These are phyloP conservation scores for Athalia rosae DNA, from an alignment of 2,888 invertebrate genomes.

Conservation along the genomic window DNA sequence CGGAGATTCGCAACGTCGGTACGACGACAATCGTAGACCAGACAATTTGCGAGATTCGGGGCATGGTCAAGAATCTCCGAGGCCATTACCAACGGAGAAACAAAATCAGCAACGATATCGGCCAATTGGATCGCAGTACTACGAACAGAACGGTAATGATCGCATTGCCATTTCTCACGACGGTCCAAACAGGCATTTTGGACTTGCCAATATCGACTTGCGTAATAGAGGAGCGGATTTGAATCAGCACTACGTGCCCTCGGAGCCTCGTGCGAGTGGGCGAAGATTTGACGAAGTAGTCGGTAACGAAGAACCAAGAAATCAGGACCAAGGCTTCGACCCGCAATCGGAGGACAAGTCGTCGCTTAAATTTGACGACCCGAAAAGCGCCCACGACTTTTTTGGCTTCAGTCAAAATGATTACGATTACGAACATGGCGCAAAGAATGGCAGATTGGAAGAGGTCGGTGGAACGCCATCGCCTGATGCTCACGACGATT, in stretches of 20 bases:
- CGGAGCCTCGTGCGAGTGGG: constrained; percentile 22
- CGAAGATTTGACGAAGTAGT: constrained; percentile 37
- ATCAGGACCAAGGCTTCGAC: neutral
- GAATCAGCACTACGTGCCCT: constrained; percentile 21
- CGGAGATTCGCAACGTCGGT: neutral
- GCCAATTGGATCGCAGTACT: constrained; percentile 23
- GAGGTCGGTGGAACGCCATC: neutral
- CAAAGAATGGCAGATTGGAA: neutral
- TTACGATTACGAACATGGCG: constrained; percentile 50
- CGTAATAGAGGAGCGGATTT: neutral
- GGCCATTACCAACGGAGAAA: neutral
- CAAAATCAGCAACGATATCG: constrained; percentile 4
- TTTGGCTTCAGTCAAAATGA: constrained; percentile 54
- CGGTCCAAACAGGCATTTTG: neutral
- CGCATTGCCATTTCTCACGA: neutral
- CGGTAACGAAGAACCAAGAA: constrained; percentile 11
- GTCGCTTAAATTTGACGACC: constrained; percentile 47
- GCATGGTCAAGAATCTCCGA: neutral
- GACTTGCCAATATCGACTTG: neutral
- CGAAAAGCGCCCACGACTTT: constrained; percentile 53
- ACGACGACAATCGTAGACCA: neutral
- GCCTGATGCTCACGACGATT: constrained; percentile 30
- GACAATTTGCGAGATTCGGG: neutral
- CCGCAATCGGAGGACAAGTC: constrained; percentile 35
- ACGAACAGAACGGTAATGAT: neutral